phyloP scores from a whole-genome alignment of 2,888 invertebrate genomes.

The Archips xylosteana region DNA sequence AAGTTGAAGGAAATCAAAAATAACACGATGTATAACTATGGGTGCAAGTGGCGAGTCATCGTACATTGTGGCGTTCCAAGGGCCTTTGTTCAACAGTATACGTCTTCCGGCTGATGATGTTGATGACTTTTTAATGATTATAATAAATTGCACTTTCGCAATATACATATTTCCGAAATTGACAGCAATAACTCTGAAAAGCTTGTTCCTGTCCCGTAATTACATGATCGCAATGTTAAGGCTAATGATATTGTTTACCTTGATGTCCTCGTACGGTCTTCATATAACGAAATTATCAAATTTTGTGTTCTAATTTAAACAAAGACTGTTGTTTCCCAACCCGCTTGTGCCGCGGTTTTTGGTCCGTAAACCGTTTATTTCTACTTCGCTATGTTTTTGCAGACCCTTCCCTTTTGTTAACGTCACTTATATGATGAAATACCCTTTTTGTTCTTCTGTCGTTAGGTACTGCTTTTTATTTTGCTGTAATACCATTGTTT shows the following conservation, averaged over 20 bases:
- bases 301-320: constrained; percentile 6
- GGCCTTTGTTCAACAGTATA: too few species aligned
- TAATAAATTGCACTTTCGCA: background rate
- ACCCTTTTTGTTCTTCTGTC: constrained; percentile 36
- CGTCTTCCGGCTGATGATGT: too few species aligned
- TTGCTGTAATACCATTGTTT: constrained; percentile 32
- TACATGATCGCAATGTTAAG: constrained; percentile 1
- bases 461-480: constrained; percentile 34
- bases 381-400: constrained; percentile 33
- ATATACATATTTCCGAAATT: background rate
- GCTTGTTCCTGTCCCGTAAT: background rate
- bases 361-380: constrained; percentile 38
- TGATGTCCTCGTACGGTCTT: constrained; percentile 24
- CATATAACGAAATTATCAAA: constrained; percentile 18
- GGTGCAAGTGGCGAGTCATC: too few species aligned
- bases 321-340: constrained; percentile 34
- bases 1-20: too few species aligned
- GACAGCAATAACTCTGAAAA: background rate
- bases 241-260: constrained; percentile 16
- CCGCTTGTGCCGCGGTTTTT: constrained; percentile 34
- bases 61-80: too few species aligned
- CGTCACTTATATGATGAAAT: constrained; percentile 35
- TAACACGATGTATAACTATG: too few species aligned
- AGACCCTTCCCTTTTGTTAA: constrained; percentile 36
- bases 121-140: too few species aligned